Conservation (phyloP, 2,797 vertebrate genomes). For the Lutjanus argentimaculatus region DNA sequence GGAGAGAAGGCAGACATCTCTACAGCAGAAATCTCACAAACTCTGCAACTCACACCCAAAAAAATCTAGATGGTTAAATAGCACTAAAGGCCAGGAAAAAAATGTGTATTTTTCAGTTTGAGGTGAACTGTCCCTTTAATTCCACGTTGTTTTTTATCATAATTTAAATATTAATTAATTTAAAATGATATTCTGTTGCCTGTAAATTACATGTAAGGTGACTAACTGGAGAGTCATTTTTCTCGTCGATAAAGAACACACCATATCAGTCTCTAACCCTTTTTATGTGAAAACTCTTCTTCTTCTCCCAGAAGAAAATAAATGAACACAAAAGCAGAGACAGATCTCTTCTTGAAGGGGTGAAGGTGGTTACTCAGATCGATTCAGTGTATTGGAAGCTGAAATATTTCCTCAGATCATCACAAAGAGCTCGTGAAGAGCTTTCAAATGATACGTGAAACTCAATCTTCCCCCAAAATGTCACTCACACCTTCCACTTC, state of each 20-base stretch:
- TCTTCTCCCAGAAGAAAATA: not conserved
- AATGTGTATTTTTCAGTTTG: no score
- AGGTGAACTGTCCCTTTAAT: no score
- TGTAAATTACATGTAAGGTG: not conserved
- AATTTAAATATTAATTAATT: not conserved
- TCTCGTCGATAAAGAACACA: not conserved
- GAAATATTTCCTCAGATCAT: constrained; percentile 8
- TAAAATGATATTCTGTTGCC: not conserved
- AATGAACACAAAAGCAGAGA: constrained; percentile 18
- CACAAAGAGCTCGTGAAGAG: constrained; percentile 35
- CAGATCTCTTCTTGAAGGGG: no score
- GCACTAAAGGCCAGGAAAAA: no score
- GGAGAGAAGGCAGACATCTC: no score
- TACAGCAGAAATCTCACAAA: no score
- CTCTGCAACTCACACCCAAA: no score
- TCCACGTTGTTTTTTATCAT: not conserved
- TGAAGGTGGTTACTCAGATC: constrained; percentile 6
- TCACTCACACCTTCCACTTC: constrained; percentile 43
- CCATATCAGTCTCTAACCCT: constrained; percentile 3
- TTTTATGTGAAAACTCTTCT: not conserved
- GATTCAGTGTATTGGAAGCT: constrained; percentile 25
- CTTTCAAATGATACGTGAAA: constrained; percentile 24
- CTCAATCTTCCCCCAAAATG: constrained; percentile 28
- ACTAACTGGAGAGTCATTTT: not conserved
- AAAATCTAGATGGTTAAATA: no score